Evolutionary conservation across 35 echinoderm and acorn worm species (phyloP).

Genomic region (Amphiura filiformis): DNA sequence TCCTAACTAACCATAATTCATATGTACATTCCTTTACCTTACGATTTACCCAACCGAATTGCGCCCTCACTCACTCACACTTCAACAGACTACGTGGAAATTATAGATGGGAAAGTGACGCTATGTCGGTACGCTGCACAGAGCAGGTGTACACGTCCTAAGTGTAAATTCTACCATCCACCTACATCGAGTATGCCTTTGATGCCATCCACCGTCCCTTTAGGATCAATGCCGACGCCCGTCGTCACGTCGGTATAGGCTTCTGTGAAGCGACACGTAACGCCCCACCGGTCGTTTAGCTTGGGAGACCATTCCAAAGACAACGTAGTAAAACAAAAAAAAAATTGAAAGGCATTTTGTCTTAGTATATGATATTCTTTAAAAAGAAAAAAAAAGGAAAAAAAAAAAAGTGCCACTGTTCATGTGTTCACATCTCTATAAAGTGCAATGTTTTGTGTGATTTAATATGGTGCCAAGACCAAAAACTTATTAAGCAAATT

Average conservation of each 20-base stretch:
- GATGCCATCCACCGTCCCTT: constrained; percentile 69
- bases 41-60: not conserved
- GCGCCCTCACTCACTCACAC: constrained; percentile 29
- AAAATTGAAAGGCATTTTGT: not conserved
- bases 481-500: constrained; percentile 34
- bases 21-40: constrained; percentile 7
- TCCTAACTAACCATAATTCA: too few species aligned
- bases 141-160: constrained; percentile 89
- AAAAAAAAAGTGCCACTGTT: not conserved
- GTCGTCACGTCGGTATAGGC: constrained; percentile 50
- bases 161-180: constrained; percentile 99
- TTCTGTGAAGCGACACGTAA: constrained; percentile 17
- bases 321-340: too few species aligned
- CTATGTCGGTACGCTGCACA: constrained; percentile 97
- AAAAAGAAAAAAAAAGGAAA: not conserved
- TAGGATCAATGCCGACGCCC: constrained; percentile 42
- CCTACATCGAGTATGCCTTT: constrained; percentile 68
- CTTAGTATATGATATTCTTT: not conserved
- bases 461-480: constrained; percentile 20
- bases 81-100: constrained; percentile 99
- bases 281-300: constrained; percentile 15
- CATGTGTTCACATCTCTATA: not conserved
- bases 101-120: constrained; percentile 98
- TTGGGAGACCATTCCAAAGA: constrained; percentile 49
- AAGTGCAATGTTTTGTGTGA: constrained; percentile 53